phyloP scores from a whole-genome alignment of 2,113 vertebrate species.

The Gallinago media region DNA sequence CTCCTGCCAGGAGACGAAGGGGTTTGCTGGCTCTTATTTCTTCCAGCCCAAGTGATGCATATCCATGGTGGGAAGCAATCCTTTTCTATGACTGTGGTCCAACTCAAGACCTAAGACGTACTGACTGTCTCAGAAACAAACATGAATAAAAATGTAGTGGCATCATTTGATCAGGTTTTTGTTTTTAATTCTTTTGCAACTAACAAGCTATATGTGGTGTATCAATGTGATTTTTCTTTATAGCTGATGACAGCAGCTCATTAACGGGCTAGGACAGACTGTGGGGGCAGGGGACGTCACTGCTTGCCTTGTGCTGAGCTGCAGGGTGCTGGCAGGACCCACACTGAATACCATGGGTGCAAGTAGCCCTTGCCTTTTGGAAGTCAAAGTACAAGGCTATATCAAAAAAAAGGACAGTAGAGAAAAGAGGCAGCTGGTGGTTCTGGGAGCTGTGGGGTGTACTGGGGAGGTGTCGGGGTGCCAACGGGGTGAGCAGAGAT shows the following conservation, averaged over 20 bases:
- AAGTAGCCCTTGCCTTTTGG: background rate
- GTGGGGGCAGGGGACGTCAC: accelerated
- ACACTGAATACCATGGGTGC: accelerated
- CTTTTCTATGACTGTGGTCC: background rate
- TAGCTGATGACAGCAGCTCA: background rate
- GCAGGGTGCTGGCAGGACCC: background rate
- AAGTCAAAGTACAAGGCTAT: background rate
- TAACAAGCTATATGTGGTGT: background rate
- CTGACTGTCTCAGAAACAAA: background rate
- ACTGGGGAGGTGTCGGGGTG: background rate
- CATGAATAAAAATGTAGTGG: background rate
- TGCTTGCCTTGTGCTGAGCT: background rate
- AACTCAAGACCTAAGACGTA: background rate
- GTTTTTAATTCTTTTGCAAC: background rate
- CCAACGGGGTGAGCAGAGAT: too few species aligned
- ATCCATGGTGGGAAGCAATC: background rate
- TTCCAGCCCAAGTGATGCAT: background rate
- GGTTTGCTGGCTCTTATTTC: background rate
- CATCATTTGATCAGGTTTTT: background rate
- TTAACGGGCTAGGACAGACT: background rate
- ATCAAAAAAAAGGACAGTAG: background rate
- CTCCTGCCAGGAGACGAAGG: background rate
- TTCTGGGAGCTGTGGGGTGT: background rate
- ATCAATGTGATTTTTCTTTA: too few species aligned
- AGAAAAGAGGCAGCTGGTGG: background rate